Conservation (phyloP, 2,113 vertebrate genomes). For the Candoia aspera region DNA sequence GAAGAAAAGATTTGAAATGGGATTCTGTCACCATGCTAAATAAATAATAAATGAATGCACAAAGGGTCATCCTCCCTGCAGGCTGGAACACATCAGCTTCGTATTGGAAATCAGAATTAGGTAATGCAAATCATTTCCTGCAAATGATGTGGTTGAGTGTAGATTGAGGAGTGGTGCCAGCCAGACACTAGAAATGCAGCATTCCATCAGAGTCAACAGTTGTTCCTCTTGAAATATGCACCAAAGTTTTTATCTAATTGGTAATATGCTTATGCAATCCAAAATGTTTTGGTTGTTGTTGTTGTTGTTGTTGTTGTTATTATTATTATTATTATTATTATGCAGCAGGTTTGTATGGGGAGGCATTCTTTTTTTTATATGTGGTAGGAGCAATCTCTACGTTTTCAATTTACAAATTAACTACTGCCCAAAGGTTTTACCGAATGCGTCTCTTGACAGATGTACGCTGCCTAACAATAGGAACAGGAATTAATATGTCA, state of each 20-base stretch:
- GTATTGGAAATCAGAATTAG: not conserved
- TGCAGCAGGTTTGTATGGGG: not conserved
- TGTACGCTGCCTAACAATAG: constrained; percentile 34
- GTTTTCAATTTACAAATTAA: constrained; percentile 38
- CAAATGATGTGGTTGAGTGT: not conserved
- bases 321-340: not conserved
- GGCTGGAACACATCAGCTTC: not conserved
- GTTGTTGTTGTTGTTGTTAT: not conserved
- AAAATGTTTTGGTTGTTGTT: not conserved
- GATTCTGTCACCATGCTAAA: not conserved
- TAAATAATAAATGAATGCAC: not conserved
- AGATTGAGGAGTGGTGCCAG: no score
- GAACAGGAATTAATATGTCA: constrained; percentile 46
- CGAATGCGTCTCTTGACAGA: constrained; percentile 36
- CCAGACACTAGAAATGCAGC: not conserved
- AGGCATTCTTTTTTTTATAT: not conserved
- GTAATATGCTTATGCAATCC: not conserved
- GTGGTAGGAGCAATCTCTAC: not conserved
- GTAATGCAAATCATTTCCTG: not conserved
- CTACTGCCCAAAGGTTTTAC: constrained; percentile 33
- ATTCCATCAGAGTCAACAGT: not conserved
- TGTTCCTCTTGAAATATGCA: not conserved
- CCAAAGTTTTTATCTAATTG: not conserved
- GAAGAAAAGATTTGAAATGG: not conserved
- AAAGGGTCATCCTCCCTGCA: not conserved